Conservation (phyloP, 2,113 vertebrate species). For the Suncus etruscus region DNA sequence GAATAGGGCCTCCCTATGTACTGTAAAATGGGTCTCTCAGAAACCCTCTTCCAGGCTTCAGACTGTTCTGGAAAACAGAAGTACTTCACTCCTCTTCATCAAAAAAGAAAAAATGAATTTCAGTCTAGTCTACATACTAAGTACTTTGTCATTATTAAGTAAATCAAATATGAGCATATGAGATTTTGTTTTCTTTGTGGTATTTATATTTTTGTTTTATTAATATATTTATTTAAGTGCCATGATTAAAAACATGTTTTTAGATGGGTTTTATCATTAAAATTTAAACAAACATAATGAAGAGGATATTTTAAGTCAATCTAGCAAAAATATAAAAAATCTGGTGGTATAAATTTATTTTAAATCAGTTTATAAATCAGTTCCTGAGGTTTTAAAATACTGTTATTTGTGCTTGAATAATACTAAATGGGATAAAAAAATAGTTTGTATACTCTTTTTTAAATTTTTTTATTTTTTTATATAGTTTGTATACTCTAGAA, state of each 20-base stretch:
- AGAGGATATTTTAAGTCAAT: constrained; percentile 7
- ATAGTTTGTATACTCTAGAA: background rate
- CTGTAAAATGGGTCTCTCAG: background rate
- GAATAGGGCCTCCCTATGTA: background rate
- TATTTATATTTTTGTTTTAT: constrained; percentile 10
- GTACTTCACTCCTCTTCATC: background rate
- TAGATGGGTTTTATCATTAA: too few species aligned
- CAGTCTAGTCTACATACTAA: background rate
- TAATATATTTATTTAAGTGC: background rate
- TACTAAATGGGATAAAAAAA: background rate
- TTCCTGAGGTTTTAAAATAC: background rate
- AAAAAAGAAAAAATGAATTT: background rate
- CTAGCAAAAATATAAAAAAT: background rate
- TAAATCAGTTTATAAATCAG: constrained; percentile 13
- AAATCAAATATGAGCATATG: background rate
- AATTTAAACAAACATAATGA: background rate
- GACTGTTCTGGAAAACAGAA: background rate
- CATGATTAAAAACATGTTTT: constrained; percentile 13
- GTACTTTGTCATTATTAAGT: background rate
- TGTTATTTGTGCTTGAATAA: background rate
- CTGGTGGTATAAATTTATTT: background rate
- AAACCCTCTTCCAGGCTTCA: background rate
- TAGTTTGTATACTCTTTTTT: background rate
- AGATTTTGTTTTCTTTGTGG: too few species aligned
- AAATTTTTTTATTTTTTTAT: too few species aligned